phyloP scores from a whole-genome alignment of 2,113 vertebrate genomes.

The Rana temporaria region DNA sequence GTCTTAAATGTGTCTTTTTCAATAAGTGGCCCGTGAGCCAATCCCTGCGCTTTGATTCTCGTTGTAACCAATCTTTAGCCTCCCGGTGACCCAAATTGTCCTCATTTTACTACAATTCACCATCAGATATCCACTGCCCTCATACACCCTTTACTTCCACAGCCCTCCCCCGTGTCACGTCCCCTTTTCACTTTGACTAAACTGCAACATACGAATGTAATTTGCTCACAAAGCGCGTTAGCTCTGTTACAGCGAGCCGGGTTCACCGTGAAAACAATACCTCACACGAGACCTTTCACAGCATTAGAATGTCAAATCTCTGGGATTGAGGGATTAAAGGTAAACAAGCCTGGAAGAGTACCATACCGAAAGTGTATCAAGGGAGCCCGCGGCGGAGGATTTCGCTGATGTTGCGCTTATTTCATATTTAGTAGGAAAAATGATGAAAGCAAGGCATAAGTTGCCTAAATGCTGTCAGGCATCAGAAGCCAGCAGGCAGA shows the following conservation, averaged over 20 bases:
- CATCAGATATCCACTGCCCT: neutral
- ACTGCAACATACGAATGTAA: too few species aligned
- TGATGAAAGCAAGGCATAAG: too few species aligned
- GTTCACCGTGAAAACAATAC: constrained; percentile 26
- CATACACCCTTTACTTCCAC: neutral
- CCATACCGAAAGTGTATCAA: neutral
- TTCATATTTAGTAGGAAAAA: neutral
- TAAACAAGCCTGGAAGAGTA: neutral
- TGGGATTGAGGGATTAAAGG: neutral
- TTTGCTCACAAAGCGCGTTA: neutral
- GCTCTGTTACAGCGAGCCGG: constrained; percentile 9
- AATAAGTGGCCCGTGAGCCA: too few species aligned
- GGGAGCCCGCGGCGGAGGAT: neutral
- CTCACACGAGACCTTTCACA: constrained; percentile 1
- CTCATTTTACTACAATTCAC: neutral
- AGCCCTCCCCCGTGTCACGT: neutral
- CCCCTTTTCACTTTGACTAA: neutral
- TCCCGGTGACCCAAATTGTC: neutral
- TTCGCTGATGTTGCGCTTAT: neutral
- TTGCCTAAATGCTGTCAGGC: too few species aligned
- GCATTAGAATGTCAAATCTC: neutral
- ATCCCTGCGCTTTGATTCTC: too few species aligned
- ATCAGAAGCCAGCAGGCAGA: too few species aligned
- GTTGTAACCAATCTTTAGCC: too few species aligned
- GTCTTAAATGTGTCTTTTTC: too few species aligned